Evolutionary conservation across 2,888 invertebrate species (phyloP).

Genomic region (Agriopis marginaria): DNA sequence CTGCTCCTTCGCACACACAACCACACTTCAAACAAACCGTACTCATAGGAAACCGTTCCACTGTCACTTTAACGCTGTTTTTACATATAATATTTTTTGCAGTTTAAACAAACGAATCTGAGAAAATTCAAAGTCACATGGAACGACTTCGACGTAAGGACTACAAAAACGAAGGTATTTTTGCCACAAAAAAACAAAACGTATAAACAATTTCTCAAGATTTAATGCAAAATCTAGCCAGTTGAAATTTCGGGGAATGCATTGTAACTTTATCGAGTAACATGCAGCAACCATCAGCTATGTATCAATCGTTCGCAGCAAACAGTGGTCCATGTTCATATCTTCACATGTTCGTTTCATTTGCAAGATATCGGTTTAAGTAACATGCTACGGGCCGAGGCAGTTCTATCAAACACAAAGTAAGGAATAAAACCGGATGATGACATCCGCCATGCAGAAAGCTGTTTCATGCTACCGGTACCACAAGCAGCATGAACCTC

Average conservation of each 20-base stretch:
- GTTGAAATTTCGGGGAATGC: conserved; percentile 69
- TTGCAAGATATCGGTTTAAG: conserved; percentile 57
- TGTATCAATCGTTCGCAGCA: conserved; percentile 60
- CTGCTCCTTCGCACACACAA: conserved; percentile 71
- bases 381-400: conserved; percentile 85
- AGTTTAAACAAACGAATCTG: too few species aligned
- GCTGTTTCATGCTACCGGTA: conserved; percentile 82
- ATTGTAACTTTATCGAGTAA: conserved; percentile 69
- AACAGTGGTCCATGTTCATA: conserved; percentile 61
- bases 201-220: conserved; percentile 58
- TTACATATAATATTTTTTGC: background rate
- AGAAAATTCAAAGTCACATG: conserved; percentile 47
- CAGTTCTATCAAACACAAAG: conserved; percentile 82
- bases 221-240: conserved; percentile 71
- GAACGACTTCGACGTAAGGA: conserved; percentile 31
- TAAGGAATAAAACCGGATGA: conserved; percentile 78
- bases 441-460: conserved; percentile 84
- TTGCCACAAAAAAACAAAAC: conserved; percentile 33
- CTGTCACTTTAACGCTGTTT: conserved; percentile 22
- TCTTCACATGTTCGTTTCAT: conserved; percentile 58
- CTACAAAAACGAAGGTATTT: conserved; percentile 34
- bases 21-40: conserved; percentile 18
- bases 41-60: conserved; percentile 44
- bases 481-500: conserved; percentile 72
- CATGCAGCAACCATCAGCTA: conserved; percentile 83